These are phyloP conservation scores for Adelosebastes latens DNA, from an alignment of 2,797 vertebrate species.

Conservation along the genomic window DNA sequence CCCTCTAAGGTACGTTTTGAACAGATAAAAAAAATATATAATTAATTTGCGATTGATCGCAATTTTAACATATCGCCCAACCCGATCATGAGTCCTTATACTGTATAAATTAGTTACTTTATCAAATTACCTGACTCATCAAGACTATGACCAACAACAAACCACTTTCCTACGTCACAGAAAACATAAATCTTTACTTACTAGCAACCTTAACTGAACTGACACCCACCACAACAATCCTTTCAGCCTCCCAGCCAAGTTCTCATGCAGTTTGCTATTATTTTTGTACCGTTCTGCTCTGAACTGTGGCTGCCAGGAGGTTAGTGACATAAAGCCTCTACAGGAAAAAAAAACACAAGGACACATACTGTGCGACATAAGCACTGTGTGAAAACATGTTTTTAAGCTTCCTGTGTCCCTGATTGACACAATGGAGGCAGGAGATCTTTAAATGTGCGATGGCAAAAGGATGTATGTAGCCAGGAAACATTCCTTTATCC, in stretches of 20 bases:
- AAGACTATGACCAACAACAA: neutral
- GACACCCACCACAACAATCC: neutral
- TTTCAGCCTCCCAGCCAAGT: neutral
- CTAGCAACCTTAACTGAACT: neutral
- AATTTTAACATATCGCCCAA: too few species aligned
- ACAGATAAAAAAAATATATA: too few species aligned
- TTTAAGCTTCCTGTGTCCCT: neutral
- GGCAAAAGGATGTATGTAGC: slow-evolving; percentile 9
- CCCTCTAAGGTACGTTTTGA: too few species aligned
- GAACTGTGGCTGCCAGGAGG: slow-evolving; percentile 4
- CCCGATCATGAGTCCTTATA: too few species aligned
- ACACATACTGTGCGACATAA: slow-evolving; percentile 19
- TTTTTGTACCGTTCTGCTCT: slow-evolving; percentile 1
- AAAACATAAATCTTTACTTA: neutral
- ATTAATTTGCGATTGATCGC: too few species aligned
- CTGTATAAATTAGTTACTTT: neutral
- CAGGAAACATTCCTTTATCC: slow-evolving; percentile 10
- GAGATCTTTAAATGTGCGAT: slow-evolving; percentile 21
- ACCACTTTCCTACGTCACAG: neutral
- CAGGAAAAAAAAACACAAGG: slow-evolving; percentile 13
- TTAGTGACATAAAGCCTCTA: slow-evolving; percentile 30
- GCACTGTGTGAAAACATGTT: slow-evolving; percentile 3
- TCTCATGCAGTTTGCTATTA: neutral
- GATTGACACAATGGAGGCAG: slow-evolving; percentile 11
- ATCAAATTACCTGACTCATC: neutral